Conservation (phyloP, 2,797 vertebrate species). For the Melanogrammus aeglefinus region DNA sequence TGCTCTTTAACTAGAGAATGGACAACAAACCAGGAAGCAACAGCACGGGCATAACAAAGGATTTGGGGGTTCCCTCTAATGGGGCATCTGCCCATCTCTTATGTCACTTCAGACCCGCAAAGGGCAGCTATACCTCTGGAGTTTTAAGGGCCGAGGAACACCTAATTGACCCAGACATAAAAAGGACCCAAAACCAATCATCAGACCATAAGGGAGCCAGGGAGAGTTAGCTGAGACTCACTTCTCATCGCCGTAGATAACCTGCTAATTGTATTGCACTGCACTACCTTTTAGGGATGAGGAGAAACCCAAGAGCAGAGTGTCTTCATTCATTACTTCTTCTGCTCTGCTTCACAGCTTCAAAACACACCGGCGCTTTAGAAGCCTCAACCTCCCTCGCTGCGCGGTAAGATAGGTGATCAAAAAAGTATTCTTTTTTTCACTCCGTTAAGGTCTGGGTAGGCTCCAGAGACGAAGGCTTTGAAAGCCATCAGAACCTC, state of each 20-base stretch:
- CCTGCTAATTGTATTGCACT: conserved; percentile 70
- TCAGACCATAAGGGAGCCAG: conserved; percentile 7
- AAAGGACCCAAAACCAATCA: neutral
- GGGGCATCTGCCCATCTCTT: conserved; percentile 65
- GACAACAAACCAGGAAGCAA: conserved; percentile 53
- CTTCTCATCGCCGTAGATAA: conserved; percentile 62
- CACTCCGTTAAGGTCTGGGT: neutral
- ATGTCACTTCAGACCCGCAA: conserved; percentile 23
- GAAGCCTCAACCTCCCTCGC: neutral
- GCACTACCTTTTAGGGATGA: conserved; percentile 36
- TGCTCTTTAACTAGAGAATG: conserved; percentile 38
- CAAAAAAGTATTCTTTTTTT: neutral
- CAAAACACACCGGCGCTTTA: neutral
- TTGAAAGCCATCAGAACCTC: neutral
- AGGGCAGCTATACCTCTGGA: conserved; percentile 32
- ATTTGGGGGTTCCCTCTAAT: conserved; percentile 48
- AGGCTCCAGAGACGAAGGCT: neutral
- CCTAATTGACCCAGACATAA: neutral
- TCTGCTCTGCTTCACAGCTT: conserved; percentile 26
- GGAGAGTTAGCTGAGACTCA: conserved; percentile 51
- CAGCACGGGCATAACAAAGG: conserved; percentile 62
- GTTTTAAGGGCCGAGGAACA: conserved; percentile 11
- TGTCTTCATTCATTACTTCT: conserved; percentile 6
- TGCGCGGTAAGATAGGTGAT: neutral
- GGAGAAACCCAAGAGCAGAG: neutral